A percentile compares a stretch with the other conserved stretches of the same genome.
phyloP scores from a whole-genome alignment of 2,888 invertebrate genomes.

The Mimas tiliae region DNA sequence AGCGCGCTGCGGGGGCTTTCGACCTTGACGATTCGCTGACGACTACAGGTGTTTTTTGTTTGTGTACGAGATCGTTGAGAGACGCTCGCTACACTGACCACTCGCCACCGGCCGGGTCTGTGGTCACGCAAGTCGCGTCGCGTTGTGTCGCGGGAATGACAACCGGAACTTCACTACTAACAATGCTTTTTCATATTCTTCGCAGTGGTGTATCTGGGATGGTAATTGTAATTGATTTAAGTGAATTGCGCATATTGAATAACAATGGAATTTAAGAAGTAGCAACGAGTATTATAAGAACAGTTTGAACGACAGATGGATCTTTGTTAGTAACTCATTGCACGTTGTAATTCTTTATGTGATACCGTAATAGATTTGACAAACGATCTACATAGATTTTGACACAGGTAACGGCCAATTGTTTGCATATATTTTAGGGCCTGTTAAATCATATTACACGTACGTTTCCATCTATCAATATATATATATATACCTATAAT shows the following conservation, averaged over 20 bases:
- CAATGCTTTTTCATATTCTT: slow-evolving; percentile 44
- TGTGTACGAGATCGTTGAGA: slow-evolving; percentile 68
- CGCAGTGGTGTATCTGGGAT: neutral
- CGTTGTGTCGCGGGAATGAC: slow-evolving; percentile 48
- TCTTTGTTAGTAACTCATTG: neutral
- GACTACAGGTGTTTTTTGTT: slow-evolving; percentile 84
- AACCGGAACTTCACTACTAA: slow-evolving; percentile 69
- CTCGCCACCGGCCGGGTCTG: slow-evolving; percentile 48
- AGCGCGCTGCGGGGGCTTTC: slow-evolving; percentile 75
- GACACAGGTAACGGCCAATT: slow-evolving; percentile 4
- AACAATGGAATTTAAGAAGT: neutral
- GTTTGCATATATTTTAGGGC: neutral
- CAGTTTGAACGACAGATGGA: neutral
- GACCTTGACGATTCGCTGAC: slow-evolving; percentile 81
- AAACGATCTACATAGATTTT: neutral
- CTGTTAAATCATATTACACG: neutral
- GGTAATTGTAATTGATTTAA: neutral
- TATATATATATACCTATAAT: no score
- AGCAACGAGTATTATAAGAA: neutral
- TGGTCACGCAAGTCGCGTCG: slow-evolving; percentile 42
- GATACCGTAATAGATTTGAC: slow-evolving; percentile 2
- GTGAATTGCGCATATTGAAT: slow-evolving; percentile 9
- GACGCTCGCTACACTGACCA: slow-evolving; percentile 60
- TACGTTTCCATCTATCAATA: neutral
- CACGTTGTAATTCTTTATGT: slow-evolving; percentile 4